Percentiles rank a stretch among this genome's conserved stretches.
These are phyloP conservation scores for Chrysemys picta DNA, from an alignment of 2,113 vertebrate genomes.

Conservation along the genomic window DNA sequence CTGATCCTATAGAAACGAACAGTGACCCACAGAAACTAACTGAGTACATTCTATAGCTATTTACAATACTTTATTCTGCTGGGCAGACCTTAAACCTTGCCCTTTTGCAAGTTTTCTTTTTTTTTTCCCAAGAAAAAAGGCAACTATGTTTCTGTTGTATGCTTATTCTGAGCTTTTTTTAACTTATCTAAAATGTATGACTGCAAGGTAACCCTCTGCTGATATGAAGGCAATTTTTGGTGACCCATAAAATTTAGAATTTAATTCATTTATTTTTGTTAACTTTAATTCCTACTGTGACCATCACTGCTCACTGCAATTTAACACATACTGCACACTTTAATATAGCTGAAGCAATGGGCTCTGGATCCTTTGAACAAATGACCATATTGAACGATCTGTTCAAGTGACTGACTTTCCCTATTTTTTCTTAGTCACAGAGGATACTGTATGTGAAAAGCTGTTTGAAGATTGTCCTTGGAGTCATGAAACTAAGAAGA, in stretches of 20 bases:
- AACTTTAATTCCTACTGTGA: conserved; percentile 47
- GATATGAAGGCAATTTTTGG: conserved; percentile 10
- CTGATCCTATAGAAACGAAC: background rate
- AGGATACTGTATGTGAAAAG: background rate
- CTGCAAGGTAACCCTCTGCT: background rate
- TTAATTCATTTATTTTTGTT: conserved; percentile 53
- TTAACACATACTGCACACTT: conserved; percentile 59
- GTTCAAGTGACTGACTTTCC: conserved; percentile 45
- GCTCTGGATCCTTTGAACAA: conserved; percentile 21
- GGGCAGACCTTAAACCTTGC: background rate
- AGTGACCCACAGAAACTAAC: background rate
- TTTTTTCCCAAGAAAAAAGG: background rate
- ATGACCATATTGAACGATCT: conserved; percentile 16
- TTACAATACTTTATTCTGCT: background rate
- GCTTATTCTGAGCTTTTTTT: background rate
- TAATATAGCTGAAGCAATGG: background rate
- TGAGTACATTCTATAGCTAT: accelerated
- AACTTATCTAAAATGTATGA: background rate
- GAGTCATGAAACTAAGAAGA: background rate
- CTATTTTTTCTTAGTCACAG: background rate
- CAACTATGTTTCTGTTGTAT: background rate
- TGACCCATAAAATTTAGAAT: conserved; percentile 44
- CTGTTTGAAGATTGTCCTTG: background rate
- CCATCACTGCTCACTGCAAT: conserved; percentile 52
- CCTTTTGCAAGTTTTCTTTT: background rate